Base-by-base conservation (phyloP, 2,797 vertebrate genomes). In the Chrysolophus pictus region DNA sequence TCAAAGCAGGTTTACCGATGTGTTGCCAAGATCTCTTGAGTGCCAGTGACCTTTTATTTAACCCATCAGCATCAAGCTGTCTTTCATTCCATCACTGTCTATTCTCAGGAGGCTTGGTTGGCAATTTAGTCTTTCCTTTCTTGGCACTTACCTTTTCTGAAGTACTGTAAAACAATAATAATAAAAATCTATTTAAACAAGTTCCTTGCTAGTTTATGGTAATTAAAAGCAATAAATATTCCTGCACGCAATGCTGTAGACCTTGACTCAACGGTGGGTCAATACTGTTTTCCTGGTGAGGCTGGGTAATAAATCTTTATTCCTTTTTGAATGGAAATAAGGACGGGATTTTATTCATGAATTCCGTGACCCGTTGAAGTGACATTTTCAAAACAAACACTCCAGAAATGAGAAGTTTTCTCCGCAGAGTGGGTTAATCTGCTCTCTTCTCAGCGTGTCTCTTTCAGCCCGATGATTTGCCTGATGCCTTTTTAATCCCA, bases 191-290 rank as follows among this genome's bases (percentile, higher is more conserved):
- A 96, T 97, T 97, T 82, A 86, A 94, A 97, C 87, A 96, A 95
- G 90, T 97, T 97, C 94, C 94, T 96, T 92, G 93, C 94, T 96
- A 96, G 91, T 97, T 97, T 98, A 97, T 97, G 97, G 94, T 98
- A 97, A 97, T 98, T 98, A 98, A 98, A 98, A 97, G 94, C 95
- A 95, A 97, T 97, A 98, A 97, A 98, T 97, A 97, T 97, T 97
- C 95, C 95, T 91, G 35, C 87, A 87, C 87, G 97, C 95, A 95
- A 87, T 91, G 91, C 95, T 92, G 76, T 83, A 97, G 96, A 95
- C 95, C 96, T 97, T 96, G 95, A 96, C 93, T 96, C 97, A 93
- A 94, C 39, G 10, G 87, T 89, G 93, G 96, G 97, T 98, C 97
- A 98, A 98, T 97, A 98, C 96, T 74, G 82, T 94, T 96, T 96